These are phyloP conservation scores for Pygathrix nemaeus DNA, from an alignment of 2,113 vertebrate species.

Conservation along the genomic window DNA sequence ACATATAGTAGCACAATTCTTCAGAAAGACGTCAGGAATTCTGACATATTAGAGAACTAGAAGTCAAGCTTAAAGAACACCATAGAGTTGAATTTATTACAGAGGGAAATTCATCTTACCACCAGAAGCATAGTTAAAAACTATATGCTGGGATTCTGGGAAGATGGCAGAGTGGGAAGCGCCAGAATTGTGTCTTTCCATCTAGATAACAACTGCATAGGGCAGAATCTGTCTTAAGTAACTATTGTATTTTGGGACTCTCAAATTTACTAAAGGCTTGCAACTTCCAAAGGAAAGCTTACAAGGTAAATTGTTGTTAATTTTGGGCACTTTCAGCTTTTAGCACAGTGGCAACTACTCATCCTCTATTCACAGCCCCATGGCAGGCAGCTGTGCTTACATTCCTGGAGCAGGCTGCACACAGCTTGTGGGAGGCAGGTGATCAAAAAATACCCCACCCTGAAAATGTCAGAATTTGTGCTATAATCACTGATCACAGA, in stretches of 20 bases:
- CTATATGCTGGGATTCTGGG: not conserved
- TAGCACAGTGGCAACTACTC: not conserved
- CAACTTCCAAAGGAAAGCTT: not conserved
- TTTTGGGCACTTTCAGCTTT: not conserved
- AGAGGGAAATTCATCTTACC: not conserved
- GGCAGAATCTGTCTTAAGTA: not conserved
- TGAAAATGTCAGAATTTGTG: not conserved
- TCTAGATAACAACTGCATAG: not conserved
- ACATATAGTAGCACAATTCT: not conserved
- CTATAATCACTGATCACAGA: not conserved
- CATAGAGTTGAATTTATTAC: not conserved
- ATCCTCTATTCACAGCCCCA: not conserved
- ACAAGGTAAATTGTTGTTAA: not conserved
- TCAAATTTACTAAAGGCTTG: not conserved
- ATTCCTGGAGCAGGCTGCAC: not conserved
- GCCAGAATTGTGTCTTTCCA: not conserved
- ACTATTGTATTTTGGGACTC: no score
- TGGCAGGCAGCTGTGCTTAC: fast-evolving
- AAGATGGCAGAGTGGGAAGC: not conserved
- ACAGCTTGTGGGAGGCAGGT: not conserved
- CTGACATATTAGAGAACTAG: not conserved
- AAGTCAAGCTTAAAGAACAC: not conserved
- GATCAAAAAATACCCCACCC: not conserved
- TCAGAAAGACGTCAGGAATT: not conserved
- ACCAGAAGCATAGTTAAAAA: not conserved